Conservation (phyloP, 2,113 vertebrate species). For the Varanus komodoensis region DNA sequence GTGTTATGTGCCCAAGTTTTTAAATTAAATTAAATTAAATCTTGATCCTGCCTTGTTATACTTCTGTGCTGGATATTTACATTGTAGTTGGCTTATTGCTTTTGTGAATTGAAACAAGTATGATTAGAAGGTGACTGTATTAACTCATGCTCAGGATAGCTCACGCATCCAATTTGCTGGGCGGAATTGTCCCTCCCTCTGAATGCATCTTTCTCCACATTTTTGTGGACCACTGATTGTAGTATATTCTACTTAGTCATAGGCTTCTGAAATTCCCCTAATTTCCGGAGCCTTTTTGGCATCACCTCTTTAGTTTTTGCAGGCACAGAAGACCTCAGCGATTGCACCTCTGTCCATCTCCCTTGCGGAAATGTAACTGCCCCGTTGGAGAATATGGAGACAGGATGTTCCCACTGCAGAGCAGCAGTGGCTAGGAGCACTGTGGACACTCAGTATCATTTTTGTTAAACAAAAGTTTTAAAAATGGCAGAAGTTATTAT, state of each 20-base stretch:
- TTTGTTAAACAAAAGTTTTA: not conserved
- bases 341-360: slow-evolving; percentile 27
- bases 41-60: not conserved
- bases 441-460: not conserved
- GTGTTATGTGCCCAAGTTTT: not conserved
- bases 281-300: not conserved
- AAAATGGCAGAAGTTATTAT: no score
- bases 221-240: slow-evolving; percentile 28
- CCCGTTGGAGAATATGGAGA: slow-evolving; percentile 53
- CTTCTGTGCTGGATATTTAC: not conserved
- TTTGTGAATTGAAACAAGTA: not conserved
- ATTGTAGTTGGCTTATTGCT: not conserved
- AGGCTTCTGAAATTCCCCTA: slow-evolving; percentile 13
- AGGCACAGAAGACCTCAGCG: slow-evolving; percentile 19
- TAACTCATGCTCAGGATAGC: not conserved
- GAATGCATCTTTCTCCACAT: not conserved
- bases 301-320: slow-evolving; percentile 8
- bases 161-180: not conserved
- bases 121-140: not conserved
- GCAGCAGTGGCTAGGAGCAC: not conserved
- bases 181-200: not conserved
- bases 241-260: slow-evolving; percentile 30
- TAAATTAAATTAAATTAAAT: not conserved
- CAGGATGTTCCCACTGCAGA: slow-evolving; percentile 56
- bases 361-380: slow-evolving; percentile 58